A percentile compares a stretch with the other conserved stretches of the same genome.
These are phyloP conservation scores for Microctenopoma steveboyesi DNA, from an alignment of 2,797 vertebrate genomes.

Conservation along the genomic window DNA sequence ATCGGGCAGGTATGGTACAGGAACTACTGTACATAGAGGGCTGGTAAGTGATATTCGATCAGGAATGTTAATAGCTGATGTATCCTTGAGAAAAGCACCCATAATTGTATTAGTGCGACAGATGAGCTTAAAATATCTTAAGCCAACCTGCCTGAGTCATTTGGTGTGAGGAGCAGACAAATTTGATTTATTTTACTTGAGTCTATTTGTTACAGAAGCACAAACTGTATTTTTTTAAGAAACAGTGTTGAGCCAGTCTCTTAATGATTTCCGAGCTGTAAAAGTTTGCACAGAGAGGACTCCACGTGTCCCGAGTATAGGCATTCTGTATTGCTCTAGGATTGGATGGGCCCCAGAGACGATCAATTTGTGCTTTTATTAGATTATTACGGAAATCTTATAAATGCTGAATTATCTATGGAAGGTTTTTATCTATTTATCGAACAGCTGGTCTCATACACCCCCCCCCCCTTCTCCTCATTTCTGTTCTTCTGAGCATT, in stretches of 20 bases:
- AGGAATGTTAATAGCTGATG: conserved; percentile 71
- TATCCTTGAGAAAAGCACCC: conserved; percentile 78
- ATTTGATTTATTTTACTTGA: conserved; percentile 45
- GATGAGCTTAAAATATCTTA: conserved; percentile 49
- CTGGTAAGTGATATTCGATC: conserved; percentile 67
- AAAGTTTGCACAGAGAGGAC: conserved; percentile 17
- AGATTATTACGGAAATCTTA: conserved; percentile 72
- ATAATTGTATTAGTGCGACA: conserved; percentile 63
- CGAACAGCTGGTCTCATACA: conserved; percentile 48
- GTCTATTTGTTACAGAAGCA: conserved; percentile 32
- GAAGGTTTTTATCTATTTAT: conserved; percentile 73
- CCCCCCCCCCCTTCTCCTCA: conserved; percentile 21
- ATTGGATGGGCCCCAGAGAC: conserved; percentile 41
- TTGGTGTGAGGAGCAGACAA: conserved; percentile 30
- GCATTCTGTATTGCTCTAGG: conserved; percentile 36
- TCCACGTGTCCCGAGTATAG: conserved; percentile 29
- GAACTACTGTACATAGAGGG: conserved; percentile 61
- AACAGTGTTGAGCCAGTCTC: conserved; percentile 20
- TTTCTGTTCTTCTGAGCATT: conserved; percentile 8
- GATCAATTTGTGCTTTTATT: conserved; percentile 72
- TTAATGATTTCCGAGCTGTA: conserved; percentile 31
- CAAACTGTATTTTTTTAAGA: not conserved
- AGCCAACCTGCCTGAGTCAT: conserved; percentile 41
- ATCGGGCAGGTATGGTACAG: conserved; percentile 76
- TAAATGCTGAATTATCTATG: conserved; percentile 56